Percentiles rank a stretch among this genome's conserved stretches.
phyloP scores from a whole-genome alignment of 2,888 invertebrate species.

The Pycnomerus fuliginosus region DNA sequence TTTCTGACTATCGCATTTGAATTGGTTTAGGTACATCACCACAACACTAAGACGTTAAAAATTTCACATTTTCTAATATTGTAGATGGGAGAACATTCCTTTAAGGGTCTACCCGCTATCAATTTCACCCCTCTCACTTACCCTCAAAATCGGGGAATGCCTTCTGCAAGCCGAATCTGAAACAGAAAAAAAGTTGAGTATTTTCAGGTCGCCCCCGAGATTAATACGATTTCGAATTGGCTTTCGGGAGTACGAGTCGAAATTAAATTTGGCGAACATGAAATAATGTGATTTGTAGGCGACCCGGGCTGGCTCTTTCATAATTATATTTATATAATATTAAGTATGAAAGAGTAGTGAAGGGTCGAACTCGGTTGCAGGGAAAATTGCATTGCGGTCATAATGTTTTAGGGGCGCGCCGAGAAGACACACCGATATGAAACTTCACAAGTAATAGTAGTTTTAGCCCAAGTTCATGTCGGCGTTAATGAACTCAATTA shows the following conservation, averaged over 20 bases:
- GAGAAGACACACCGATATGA: conserved; percentile 31
- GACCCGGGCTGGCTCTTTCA: conserved; percentile 27
- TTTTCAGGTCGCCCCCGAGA: conserved; percentile 9
- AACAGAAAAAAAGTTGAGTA: conserved; percentile 17
- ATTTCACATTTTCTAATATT: no score
- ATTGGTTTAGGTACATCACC: no score
- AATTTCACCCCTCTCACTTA: no score
- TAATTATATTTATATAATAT: conserved; percentile 44
- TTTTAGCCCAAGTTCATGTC: conserved; percentile 35
- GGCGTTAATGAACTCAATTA: conserved; percentile 38
- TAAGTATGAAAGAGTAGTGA: conserved; percentile 28
- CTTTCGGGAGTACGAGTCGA: conserved; percentile 38
- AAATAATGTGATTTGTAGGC: conserved; percentile 40
- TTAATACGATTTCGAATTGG: conserved; percentile 38
- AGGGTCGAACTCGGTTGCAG: conserved; percentile 8
- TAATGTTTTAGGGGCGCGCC: conserved; percentile 9
- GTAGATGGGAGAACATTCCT: no score
- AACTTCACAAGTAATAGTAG: conserved; percentile 36
- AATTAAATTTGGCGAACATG: conserved; percentile 43
- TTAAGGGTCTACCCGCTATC: no score
- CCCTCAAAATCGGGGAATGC: no score
- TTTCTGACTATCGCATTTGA: no score
- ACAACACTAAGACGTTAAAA: no score
- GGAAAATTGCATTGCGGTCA: conserved; percentile 26
- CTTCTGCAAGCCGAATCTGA: conserved; percentile 4